Percentiles rank a stretch among this genome's conserved stretches.
phyloP scores from a whole-genome alignment of 2,888 invertebrate species.

The Drosophila dives region DNA sequence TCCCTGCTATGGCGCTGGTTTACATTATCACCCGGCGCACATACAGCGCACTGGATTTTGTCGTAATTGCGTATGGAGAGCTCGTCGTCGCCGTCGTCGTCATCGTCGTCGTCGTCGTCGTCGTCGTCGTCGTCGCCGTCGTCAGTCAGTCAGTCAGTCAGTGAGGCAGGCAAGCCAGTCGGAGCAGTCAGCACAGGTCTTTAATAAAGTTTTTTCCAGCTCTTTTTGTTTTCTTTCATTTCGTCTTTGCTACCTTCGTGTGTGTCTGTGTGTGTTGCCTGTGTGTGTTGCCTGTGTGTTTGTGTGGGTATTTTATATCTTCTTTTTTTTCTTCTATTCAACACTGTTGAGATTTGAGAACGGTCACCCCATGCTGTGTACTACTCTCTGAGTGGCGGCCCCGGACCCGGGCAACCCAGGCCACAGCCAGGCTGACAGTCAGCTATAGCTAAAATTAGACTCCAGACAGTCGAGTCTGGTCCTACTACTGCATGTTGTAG shows the following conservation, averaged over 20 bases:
- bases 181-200: slow-evolving; percentile 57
- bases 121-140: slow-evolving; percentile 6
- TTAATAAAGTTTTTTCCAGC: slow-evolving; percentile 68
- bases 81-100: slow-evolving; percentile 36
- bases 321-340: slow-evolving; percentile 21
- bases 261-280: not conserved
- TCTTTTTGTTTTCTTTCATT: slow-evolving; percentile 51
- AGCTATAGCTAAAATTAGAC: slow-evolving; percentile 70
- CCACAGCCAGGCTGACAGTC: slow-evolving; percentile 27
- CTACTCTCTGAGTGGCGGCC: slow-evolving; percentile 47
- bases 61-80: slow-evolving; percentile 78
- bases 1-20: slow-evolving; percentile 39
- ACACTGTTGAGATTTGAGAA: slow-evolving; percentile 60
- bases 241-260: slow-evolving; percentile 30
- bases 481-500: slow-evolving; percentile 40
- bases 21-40: slow-evolving; percentile 69
- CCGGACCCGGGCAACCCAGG: slow-evolving; percentile 22
- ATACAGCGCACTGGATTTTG: slow-evolving; percentile 62
- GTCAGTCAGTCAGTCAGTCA: slow-evolving; percentile 25
- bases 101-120: slow-evolving; percentile 35
- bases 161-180: slow-evolving; percentile 14
- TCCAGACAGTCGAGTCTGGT: slow-evolving; percentile 57
- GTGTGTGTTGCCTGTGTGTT: not conserved
- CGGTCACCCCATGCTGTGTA: slow-evolving; percentile 73
- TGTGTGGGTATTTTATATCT: slow-evolving; percentile 8